Conservation (phyloP, 2,797 vertebrate species). For the Sibirionetta formosa region DNA sequence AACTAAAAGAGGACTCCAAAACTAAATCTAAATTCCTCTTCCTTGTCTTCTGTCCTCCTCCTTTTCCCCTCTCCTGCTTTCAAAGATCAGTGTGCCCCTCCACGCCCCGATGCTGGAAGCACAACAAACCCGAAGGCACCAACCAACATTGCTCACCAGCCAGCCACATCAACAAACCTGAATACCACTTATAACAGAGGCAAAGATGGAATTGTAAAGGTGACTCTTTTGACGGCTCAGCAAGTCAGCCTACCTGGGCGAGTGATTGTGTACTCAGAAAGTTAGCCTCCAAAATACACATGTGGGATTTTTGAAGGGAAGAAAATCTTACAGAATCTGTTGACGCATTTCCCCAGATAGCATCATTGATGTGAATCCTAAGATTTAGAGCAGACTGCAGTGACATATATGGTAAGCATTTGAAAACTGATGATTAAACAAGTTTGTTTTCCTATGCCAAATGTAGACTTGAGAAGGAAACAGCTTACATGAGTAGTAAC, state of each 20-base stretch:
- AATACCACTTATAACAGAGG: neutral
- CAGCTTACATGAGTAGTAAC: slow-evolving; percentile 22
- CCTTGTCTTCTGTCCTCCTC: neutral
- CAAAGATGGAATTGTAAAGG: rapidly evolving
- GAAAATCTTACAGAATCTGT: neutral
- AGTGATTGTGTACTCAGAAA: neutral
- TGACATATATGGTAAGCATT: neutral
- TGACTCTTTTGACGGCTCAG: neutral
- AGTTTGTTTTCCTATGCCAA: slow-evolving; percentile 47
- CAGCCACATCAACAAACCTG: neutral
- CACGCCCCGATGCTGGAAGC: rapidly evolving
- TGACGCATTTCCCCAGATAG: neutral
- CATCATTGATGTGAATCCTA: neutral
- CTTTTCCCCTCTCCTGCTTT: neutral
- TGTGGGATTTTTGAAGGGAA: rapidly evolving
- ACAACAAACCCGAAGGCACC: neutral
- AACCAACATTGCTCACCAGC: neutral
- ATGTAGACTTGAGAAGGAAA: slow-evolving; percentile 25
- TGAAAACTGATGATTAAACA: slow-evolving; percentile 56
- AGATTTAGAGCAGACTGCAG: neutral
- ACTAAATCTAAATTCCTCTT: neutral
- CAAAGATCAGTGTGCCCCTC: neutral
- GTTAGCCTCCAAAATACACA: neutral
- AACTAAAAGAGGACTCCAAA: neutral
- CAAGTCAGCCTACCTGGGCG: rapidly evolving